Evolutionary conservation across 2,113 vertebrate species (phyloP).

Genomic region (Nestor notabilis): DNA sequence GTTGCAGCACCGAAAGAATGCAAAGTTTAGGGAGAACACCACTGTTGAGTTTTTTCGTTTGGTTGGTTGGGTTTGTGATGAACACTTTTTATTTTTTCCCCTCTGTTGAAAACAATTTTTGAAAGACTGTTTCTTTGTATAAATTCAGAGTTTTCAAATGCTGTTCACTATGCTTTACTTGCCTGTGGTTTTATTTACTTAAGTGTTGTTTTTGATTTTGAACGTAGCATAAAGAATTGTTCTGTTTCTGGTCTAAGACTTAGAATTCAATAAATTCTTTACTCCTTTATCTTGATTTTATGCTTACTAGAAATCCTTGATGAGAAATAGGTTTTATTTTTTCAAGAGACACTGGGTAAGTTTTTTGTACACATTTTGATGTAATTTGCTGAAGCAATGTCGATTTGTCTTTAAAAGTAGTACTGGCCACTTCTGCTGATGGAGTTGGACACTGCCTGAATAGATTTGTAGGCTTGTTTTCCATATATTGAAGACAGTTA

Average conservation of each 20-base stretch:
- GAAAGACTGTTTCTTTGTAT: not conserved
- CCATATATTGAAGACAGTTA: not conserved
- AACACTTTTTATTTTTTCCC: not conserved
- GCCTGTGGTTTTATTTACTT: not conserved
- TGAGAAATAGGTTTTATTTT: conserved; percentile 7
- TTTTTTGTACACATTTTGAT: not conserved
- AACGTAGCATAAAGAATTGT: not conserved
- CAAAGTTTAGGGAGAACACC: not conserved
- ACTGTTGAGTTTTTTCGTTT: not conserved
- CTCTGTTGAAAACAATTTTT: not conserved
- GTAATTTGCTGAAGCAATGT: conserved; percentile 7
- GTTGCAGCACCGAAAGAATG: not conserved
- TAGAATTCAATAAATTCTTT: not conserved
- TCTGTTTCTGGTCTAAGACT: not conserved
- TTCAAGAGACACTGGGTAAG: not conserved
- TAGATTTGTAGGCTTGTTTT: conserved; percentile 4
- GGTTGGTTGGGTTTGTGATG: not conserved
- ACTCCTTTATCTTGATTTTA: not conserved
- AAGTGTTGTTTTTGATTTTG: not conserved
- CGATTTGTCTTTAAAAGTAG: not conserved
- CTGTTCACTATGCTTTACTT: not conserved
- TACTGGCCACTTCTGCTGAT: not conserved
- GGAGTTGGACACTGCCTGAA: not conserved
- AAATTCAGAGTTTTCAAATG: not conserved
- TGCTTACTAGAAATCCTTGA: not conserved